These are phyloP conservation scores for Bubo bubo DNA, from an alignment of 2,113 vertebrate genomes.

Conservation along the genomic window DNA sequence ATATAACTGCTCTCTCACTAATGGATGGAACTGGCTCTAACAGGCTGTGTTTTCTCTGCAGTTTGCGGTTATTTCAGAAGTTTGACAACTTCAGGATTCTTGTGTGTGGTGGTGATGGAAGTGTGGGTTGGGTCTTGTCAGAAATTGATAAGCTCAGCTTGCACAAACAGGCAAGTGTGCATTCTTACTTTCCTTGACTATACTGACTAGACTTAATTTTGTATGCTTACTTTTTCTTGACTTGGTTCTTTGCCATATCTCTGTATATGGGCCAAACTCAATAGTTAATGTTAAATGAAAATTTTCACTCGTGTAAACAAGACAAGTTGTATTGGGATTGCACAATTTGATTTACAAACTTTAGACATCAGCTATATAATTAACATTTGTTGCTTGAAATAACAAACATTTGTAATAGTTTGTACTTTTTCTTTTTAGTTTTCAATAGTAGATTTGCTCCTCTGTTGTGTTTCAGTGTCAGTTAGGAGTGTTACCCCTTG, in stretches of 20 bases:
- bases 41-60: constrained; percentile 69
- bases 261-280: not conserved
- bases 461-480: constrained; percentile 85
- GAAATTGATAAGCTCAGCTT: constrained; percentile 97
- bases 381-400: not conserved
- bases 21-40: not conserved
- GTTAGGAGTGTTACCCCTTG: constrained; percentile 91
- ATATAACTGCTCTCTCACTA: not conserved
- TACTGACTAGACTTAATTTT: not conserved
- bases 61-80: constrained; percentile 96
- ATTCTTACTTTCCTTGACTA: not conserved
- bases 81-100: constrained; percentile 98
- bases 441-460: not conserved
- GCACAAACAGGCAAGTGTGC: constrained; percentile 90
- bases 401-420: not conserved
- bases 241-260: not conserved
- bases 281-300: not conserved
- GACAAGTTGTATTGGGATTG: not conserved
- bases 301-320: not conserved
- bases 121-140: constrained; percentile 97
- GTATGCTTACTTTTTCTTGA: not conserved
- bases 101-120: constrained; percentile 96
- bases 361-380: not conserved
- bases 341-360: not conserved
- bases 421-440: not conserved